Evolutionary conservation across 2,888 invertebrate genomes (phyloP), one percentile per base, ranked within the genome.

Genomic region (Eledona agricola): DNA sequence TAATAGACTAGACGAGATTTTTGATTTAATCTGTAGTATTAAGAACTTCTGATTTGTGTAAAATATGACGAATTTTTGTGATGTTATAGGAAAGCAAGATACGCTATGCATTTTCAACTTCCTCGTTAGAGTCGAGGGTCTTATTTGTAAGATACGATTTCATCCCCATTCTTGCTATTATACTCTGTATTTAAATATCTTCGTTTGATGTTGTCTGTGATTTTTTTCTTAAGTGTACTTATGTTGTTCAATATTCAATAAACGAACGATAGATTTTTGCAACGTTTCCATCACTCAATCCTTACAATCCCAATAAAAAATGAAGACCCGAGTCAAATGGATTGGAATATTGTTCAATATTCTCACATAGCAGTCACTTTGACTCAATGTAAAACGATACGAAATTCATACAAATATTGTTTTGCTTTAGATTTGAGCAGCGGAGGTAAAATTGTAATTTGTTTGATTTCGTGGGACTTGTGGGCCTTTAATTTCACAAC

Each of bases 81-180:
- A 32, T 19, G 32, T 42, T 12, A 35, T 22, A 43, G 34, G 28
- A 35, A 35, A 51, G 51, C 51, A 51, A 51, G 29, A 51, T 43
- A 51, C 51, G 51, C 51, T 51, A 43, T 51, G 13, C 37, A 43
- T 17, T 25, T 17, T 16, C 43, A 43, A 51, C 51, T 50, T 15
- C 17, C 19, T 42, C 31, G 42, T n/a, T 15, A 4, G 5, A 2
- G 5, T 9, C n/a, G 35, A 35, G 26, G 29, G 16, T 6, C 29
- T 28, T 6, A 2, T 7, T 47, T 49, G 38, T 49, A 49, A 38
- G 38, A 34, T 34, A 28, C 11, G 32, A 23, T 23, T 32, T 46
- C 22, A 34, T 25, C 20, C 13, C 15, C 25, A 29, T 50, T 32
- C 22, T 40, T 40, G 40, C 40, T 37, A 22, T n/a, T 40, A 40